Evolutionary conservation across 2,113 vertebrate genomes (phyloP).

Genomic region (Solenodon paradoxus): DNA sequence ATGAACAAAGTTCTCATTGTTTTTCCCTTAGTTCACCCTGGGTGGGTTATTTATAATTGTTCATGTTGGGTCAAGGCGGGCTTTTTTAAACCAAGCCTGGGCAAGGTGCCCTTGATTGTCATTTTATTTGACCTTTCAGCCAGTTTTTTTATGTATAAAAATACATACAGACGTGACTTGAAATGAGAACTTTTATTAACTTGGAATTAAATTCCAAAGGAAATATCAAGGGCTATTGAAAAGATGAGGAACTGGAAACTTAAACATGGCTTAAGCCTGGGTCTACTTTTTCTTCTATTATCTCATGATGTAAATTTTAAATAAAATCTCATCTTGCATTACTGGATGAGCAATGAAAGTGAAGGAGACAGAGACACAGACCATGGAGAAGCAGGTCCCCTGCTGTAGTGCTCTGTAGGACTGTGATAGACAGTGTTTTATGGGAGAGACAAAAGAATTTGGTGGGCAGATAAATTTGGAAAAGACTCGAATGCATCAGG

Average conservation of each 20-base stretch:
- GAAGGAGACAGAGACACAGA: neutral
- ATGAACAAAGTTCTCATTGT: conserved; percentile 11
- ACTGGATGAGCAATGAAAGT: neutral
- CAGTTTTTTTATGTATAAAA: conserved; percentile 45
- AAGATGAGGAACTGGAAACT: neutral
- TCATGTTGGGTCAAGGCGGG: conserved; percentile 28
- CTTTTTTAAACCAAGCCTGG: conserved; percentile 5
- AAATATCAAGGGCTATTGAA: neutral
- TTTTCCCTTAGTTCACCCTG: neutral
- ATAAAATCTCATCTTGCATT: neutral
- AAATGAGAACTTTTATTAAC: conserved; percentile 20
- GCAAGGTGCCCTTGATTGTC: conserved; percentile 58
- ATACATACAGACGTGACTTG: conserved; percentile 13
- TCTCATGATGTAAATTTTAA: neutral
- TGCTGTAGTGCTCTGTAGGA: neutral
- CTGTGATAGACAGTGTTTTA: neutral
- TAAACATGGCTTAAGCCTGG: neutral
- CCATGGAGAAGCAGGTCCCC: accelerated
- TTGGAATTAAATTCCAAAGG: conserved; percentile 39
- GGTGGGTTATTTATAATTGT: conserved; percentile 30
- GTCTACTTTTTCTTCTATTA: neutral
- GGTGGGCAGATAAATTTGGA: neutral
- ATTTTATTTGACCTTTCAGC: conserved; percentile 36
- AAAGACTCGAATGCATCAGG: neutral
- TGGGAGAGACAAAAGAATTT: neutral